These are phyloP conservation scores for Rousettus madagascariensis DNA, from an alignment of 2,797 vertebrate species.

Conservation along the genomic window DNA sequence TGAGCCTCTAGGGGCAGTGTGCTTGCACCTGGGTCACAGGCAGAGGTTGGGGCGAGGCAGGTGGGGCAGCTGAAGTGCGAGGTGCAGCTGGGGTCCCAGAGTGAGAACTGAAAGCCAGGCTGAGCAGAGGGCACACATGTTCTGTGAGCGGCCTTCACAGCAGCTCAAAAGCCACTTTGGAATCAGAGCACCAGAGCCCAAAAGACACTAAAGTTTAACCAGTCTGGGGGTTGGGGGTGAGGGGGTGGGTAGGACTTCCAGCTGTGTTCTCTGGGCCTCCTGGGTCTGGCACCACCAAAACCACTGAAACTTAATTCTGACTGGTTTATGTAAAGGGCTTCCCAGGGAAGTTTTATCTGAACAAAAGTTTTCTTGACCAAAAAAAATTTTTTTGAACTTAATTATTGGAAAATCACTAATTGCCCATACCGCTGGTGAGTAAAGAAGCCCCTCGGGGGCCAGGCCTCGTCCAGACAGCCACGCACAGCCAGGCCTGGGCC, in stretches of 20 bases:
- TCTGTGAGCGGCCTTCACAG: background rate
- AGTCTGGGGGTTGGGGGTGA: no score
- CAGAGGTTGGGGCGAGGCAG: background rate
- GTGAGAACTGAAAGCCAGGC: no score
- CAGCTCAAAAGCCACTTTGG: background rate
- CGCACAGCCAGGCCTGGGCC: background rate
- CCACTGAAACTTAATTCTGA: background rate
- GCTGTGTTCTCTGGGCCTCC: background rate
- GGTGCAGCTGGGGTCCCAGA: background rate
- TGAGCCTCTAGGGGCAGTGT: rapidly evolving
- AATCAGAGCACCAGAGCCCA: background rate
- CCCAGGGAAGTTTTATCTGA: background rate
- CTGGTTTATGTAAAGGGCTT: background rate
- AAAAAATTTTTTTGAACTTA: background rate
- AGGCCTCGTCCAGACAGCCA: background rate
- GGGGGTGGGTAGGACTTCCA: no score
- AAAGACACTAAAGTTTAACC: background rate
- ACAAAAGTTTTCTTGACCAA: background rate
- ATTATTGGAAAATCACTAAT: background rate
- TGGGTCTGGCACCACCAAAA: background rate
- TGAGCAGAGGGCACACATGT: background rate
- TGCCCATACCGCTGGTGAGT: no score
- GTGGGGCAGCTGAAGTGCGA: no score
- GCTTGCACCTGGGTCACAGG: background rate
- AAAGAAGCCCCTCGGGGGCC: background rate